phyloP scores from a whole-genome alignment of 2,113 vertebrate genomes.

The Motacilla tschutschensis region DNA sequence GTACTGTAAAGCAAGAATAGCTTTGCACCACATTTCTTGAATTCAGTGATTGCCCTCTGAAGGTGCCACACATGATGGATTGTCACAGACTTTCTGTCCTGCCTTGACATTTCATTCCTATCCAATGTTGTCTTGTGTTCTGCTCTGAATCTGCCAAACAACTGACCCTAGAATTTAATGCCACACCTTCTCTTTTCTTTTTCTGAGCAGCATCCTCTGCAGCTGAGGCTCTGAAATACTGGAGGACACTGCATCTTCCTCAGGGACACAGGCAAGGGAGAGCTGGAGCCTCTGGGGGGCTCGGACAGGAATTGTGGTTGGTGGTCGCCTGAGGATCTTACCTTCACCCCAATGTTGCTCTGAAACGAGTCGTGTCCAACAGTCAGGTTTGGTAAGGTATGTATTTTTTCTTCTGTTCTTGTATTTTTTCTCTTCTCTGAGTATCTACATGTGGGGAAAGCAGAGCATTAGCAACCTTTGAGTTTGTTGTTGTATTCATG shows the following conservation, averaged over 20 bases:
- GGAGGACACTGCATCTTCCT: constrained; percentile 45
- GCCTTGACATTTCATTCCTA: constrained; percentile 51
- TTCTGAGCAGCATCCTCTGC: constrained; percentile 7
- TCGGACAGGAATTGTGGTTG: neutral
- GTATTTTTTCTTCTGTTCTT: neutral
- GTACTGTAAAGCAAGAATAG: constrained; percentile 12
- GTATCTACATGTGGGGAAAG: neutral
- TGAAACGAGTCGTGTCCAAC: constrained; percentile 43
- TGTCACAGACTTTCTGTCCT: constrained; percentile 46
- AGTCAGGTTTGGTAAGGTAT: constrained; percentile 65
- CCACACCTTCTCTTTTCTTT: constrained; percentile 25
- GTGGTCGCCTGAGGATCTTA: constrained; percentile 26
- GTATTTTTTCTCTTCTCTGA: neutral
- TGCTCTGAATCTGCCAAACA: constrained; percentile 43
- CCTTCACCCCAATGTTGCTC: constrained; percentile 65
- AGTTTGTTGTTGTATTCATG: neutral
- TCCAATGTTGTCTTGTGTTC: constrained; percentile 23
- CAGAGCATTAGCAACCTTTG: neutral
- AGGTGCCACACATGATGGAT: constrained; percentile 56
- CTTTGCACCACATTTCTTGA: constrained; percentile 14
- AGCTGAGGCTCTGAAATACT: constrained; percentile 56
- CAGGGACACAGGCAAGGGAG: neutral
- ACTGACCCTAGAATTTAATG: constrained; percentile 45
- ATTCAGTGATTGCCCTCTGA: constrained; percentile 37
- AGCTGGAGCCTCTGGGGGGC: constrained; percentile 9